Evolutionary conservation across 2,797 vertebrate species (phyloP), one percentile per base, ranked within the genome.

Genomic region (Myotis pilosus): DNA sequence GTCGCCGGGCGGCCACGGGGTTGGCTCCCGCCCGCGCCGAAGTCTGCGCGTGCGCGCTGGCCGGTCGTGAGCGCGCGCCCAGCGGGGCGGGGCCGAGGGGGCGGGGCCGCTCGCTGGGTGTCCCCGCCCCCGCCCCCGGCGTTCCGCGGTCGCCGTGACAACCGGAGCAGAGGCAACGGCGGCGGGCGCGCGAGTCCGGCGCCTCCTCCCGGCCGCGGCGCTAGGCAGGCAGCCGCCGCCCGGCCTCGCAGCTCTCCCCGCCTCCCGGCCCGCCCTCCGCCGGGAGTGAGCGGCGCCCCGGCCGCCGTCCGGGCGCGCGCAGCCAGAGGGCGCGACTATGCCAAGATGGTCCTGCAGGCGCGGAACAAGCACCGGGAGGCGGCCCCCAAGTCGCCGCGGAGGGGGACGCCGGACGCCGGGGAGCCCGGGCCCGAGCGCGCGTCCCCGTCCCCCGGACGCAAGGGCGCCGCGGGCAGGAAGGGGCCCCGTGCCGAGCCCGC

Each of bases 281-380:
- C 88, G 72, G 38, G 75, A 94, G 96, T 94, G 96, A 95, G 93
- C 94, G 93, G 25, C 20, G 30, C 38, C 86, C 89, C 92, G 80
- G 96, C 95, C 86, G 97, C 97, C 94, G 97, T 87, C 74, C 96
- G 96, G 97, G 97, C 96, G 93, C 97, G 86, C 94, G 96, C 97
- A 97, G 97, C 88, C 76, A 91, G 96, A 93, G 92, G 89, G 85
- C 72, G 95, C 95, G 96, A 96, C 95, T 90, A 97, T 97, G 97
- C 96, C 74, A 96, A 96, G 95, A 97, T 97, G 96, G 96, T 97
- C 97, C 94, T 95, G 97, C 97, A 89, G 96, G 94, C 96, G 89
- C 95, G 91, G 94, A 96, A 36, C 95, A 92, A 94, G 94, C 96
- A 95, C 68, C 95, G 96, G 69, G 97, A 97, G 72, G 85, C 74